These are phyloP conservation scores for Chaetodon auriga DNA, from an alignment of 2,113 vertebrate genomes.

Conservation along the genomic window DNA sequence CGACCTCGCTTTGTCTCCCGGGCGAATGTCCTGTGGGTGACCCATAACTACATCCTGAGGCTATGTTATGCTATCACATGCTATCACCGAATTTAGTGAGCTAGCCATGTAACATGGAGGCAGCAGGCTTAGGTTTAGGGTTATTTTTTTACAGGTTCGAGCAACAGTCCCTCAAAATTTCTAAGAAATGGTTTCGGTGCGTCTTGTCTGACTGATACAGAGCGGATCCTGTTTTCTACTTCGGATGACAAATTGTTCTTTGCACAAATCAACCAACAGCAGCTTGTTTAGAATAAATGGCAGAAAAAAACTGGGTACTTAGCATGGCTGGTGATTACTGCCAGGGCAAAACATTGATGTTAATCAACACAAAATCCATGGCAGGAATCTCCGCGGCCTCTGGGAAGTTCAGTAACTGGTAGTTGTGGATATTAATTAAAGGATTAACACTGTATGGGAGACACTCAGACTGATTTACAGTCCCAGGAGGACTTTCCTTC, in stretches of 20 bases:
- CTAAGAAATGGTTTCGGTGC: too few relatives aligned
- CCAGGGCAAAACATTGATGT: neutral
- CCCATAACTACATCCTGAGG: too few relatives aligned
- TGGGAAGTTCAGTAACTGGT: neutral
- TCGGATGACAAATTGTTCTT: neutral
- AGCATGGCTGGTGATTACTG: neutral
- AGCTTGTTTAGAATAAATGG: neutral
- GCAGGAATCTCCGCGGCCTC: neutral
- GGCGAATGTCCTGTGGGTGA: too few relatives aligned
- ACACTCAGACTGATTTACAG: neutral
- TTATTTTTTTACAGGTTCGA: too few relatives aligned
- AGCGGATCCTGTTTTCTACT: neutral
- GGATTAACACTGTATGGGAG: neutral
- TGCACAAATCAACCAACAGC: neutral
- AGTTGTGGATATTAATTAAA: too few relatives aligned
- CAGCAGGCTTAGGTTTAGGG: too few relatives aligned
- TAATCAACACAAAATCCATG: neutral
- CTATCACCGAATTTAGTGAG: too few relatives aligned
- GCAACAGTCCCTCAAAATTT: too few relatives aligned
- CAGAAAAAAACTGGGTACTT: neutral
- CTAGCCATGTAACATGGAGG: too few relatives aligned
- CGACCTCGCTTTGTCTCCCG: too few relatives aligned
- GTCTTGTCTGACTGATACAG: too few relatives aligned
- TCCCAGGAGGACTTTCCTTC: neutral
- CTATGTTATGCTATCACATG: too few relatives aligned